Base-by-base conservation (phyloP, 2,797 vertebrate species). In the Podarcis lilfordi region DNA sequence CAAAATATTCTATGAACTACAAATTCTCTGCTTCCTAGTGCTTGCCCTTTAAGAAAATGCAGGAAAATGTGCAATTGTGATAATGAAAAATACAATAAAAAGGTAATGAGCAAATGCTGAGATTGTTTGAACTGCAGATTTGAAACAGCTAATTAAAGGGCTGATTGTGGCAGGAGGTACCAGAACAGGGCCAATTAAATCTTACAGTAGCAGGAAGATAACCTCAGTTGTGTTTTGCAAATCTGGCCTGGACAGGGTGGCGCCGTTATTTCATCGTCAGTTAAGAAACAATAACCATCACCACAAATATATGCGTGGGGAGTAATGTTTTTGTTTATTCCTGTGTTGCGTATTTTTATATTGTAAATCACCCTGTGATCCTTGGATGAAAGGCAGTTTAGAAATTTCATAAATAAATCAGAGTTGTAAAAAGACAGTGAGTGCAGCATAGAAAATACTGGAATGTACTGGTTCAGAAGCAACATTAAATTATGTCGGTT, bases 41-140 rank as follows among this genome's bases (percentile, higher is more conserved):
- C 27, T 87, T 84, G 23, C 29, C 8, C 45, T 84, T 29, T 72
- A 72, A 37, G 10, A 13, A 89, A 84, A 72, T 66, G 25, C 66
- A 87, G 35, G 37, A 27, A 50, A 55, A 55, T n/a, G 50, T 19
- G 71, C 15, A 76, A 43, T 69, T 40, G 15, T 40, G 32, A 13
- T 45, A 66, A 76, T 82, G 72, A 80, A 76, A 88, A 37, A 83
- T 82, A 50, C 3, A 82, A 37, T 78, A n/a, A 79, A 84, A 87
- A 75, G 6, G 45, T 45, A 66, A 50, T 37, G 40, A 83, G 21
- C 25, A 68, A 68, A 77, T 66, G 45, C 21, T 55, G 59, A 45
- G 59, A 17, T 82, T 82, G 59, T 72, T 77, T 76, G n/a, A 55
- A 21, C 15, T 77, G 35, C 45, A 88, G 35, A 75, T 64, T 27